Base-by-base conservation (phyloP, 1,140 invertebrate genomes). In the Mercenaria mercenaria region DNA sequence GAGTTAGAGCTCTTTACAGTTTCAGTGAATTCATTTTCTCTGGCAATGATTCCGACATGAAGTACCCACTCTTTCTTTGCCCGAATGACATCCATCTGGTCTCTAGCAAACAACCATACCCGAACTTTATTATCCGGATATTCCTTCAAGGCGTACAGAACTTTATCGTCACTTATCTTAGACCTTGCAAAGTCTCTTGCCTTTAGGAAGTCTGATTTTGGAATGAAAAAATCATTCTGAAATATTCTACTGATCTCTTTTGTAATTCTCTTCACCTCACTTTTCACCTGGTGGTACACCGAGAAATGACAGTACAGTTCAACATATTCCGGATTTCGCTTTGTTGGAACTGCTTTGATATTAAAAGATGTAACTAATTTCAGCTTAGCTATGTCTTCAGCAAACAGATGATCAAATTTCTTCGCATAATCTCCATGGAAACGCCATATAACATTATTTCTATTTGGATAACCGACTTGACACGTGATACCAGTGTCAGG, bases 381-480 rank as follows among this genome's bases (percentile, higher is more conserved):
- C 29, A 88, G 26, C 43, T 67, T 64, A 23, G 56, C 41, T 37
- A 88, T 88, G 18, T 88, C 86, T 8, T 52, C 76, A 3, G 86
- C 26, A 56, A 88, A 88, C 26, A 88, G 29, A 43, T 88, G 86
- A 56, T 88, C 86, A 88, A 88, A 88, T 37, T 88, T 88, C 41
- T 88, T 88, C 3, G 86, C 86, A 72, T 81, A 88, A 32, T 88
- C 77, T 15, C 86, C 86, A 81, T 88, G 86, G 39, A 88, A 88
- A 72, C 86, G 86, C 86, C 86, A 88, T 39, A 88, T 67, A 2
- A 88, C 77, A 10, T 56, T 88, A 52, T 43, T 4, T 72, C 86
- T 88, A 64, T 88, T 88, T 37, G 86, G 86, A 43, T 88, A 88
- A 0, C 86, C 86, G 13, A 88, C 64, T 72, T 88, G 86, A 69